Percentiles rank a stretch among this genome's conserved stretches.
Conservation (phyloP, 2,113 vertebrate genomes). For the Brienomyrus brachyistius region DNA sequence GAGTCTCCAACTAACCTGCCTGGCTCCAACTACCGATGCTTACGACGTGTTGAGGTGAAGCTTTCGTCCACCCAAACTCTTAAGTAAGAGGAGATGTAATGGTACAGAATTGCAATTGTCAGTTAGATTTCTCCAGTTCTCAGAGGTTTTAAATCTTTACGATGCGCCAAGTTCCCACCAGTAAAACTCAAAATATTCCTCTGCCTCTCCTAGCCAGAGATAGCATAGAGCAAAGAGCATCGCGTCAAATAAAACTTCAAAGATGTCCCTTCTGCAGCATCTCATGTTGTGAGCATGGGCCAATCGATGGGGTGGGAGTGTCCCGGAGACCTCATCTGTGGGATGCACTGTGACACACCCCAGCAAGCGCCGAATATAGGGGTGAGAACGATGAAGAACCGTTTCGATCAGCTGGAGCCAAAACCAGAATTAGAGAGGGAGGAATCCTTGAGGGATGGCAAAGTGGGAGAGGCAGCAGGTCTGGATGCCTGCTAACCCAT, state of each 20-base stretch:
- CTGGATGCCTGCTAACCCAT: background rate
- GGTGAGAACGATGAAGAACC: background rate
- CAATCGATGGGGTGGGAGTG: background rate
- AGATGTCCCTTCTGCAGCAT: background rate
- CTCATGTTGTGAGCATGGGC: background rate
- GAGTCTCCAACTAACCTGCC: no score
- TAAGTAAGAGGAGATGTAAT: background rate
- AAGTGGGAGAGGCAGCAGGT: background rate
- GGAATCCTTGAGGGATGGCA: background rate
- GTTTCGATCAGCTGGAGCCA: background rate
- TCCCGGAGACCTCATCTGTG: background rate
- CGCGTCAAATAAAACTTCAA: background rate
- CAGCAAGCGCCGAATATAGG: background rate
- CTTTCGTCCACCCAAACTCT: background rate
- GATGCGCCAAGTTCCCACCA: background rate
- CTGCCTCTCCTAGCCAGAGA: background rate
- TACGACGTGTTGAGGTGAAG: background rate
- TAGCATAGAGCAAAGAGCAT: background rate
- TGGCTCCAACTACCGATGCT: background rate
- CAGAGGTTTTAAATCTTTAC: background rate
- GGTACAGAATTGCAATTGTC: background rate
- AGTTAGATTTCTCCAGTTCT: background rate
- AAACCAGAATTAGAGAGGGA: background rate
- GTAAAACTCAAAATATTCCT: background rate
- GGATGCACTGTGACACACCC: background rate